Conservation (phyloP, 2,797 vertebrate genomes). For the Delichon dasypus region DNA sequence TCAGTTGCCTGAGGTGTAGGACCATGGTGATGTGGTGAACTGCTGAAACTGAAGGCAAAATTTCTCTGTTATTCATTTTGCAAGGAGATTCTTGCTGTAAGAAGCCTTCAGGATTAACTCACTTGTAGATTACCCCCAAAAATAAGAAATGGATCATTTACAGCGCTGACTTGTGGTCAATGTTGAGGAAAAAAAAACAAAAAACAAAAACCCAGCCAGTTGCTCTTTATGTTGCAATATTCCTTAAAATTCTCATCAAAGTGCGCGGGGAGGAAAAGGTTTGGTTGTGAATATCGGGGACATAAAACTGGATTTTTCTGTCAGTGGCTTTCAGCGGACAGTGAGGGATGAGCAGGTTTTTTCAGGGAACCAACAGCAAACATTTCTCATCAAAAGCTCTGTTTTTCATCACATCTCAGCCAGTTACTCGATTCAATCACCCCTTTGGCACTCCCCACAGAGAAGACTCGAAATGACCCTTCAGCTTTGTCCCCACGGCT, state of each 20-base stretch:
- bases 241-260: not conserved
- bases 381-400: not conserved
- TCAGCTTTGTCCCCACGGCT: not conserved
- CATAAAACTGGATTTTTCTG: not conserved
- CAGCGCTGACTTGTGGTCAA: not conserved
- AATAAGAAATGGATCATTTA: not conserved
- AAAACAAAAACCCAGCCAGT: not conserved
- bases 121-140: not conserved
- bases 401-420: not conserved
- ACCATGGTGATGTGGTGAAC: not conserved
- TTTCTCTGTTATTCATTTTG: not conserved
- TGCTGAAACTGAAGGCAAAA: not conserved
- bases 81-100: not conserved
- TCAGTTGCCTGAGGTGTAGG: not conserved
- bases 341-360: not conserved
- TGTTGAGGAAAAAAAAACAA: accelerated
- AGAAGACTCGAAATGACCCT: not conserved
- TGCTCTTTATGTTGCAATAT: not conserved
- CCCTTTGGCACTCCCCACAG: not conserved
- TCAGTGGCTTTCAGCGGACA: not conserved
- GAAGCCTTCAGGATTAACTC: not conserved
- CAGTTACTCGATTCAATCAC: not conserved
- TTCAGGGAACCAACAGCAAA: not conserved
- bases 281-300: not conserved
- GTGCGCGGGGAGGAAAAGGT: accelerated